These are phyloP conservation scores for Atherix ibis DNA, from an alignment of 2,888 invertebrate species.

Conservation along the genomic window DNA sequence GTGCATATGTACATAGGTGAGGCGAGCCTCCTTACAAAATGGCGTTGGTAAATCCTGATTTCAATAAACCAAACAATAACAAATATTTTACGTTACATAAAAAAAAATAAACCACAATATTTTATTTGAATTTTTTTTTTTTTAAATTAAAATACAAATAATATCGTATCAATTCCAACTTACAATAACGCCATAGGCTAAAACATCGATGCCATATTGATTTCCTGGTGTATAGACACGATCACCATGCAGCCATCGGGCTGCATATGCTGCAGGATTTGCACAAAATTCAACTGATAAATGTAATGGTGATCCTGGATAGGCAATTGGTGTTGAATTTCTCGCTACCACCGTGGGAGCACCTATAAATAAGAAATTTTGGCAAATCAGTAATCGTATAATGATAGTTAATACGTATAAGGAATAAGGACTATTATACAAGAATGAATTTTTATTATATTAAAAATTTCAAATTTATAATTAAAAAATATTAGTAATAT, in stretches of 20 bases:
- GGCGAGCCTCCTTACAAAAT: constrained; percentile 32
- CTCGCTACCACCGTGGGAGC: constrained; percentile 48
- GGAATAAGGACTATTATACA: too few relatives aligned
- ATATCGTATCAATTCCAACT: too few relatives aligned
- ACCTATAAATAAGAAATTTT: constrained; percentile 35
- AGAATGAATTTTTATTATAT: too few relatives aligned
- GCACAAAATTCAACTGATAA: constrained; percentile 61
- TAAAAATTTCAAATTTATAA: too few relatives aligned
- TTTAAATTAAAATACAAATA: too few relatives aligned
- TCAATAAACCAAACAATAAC: neutral
- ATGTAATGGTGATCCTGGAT: constrained; percentile 50
- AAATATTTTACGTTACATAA: constrained; percentile 1
- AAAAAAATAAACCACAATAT: constrained; percentile 4
- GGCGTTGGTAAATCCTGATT: constrained; percentile 31
- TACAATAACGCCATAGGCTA: constrained; percentile 33
- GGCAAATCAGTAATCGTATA: too few relatives aligned
- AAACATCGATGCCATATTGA: constrained; percentile 31
- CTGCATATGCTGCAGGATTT: constrained; percentile 44
- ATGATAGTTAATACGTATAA: too few relatives aligned
- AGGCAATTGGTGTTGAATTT: constrained; percentile 49
- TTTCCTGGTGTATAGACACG: constrained; percentile 33
- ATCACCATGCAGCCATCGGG: constrained; percentile 33
- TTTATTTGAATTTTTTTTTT: constrained; percentile 1
- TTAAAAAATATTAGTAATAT: too few relatives aligned
- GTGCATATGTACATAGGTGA: constrained; percentile 34